Percentiles rank a stretch among this genome's conserved stretches.
These are phyloP conservation scores for Dasyornis broadbenti DNA, from an alignment of 2,113 vertebrate genomes.

Conservation along the genomic window DNA sequence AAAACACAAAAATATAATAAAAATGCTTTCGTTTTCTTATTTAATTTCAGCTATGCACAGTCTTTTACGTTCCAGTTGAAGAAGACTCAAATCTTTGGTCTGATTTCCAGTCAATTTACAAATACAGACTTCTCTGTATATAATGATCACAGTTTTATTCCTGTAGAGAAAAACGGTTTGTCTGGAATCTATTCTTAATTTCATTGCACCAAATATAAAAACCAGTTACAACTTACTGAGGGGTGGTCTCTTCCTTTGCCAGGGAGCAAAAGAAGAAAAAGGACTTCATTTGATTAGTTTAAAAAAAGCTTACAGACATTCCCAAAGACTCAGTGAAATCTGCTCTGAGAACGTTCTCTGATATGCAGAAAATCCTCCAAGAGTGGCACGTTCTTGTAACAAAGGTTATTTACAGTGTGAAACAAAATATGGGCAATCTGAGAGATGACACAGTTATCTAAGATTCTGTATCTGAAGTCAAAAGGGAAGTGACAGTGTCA, in stretches of 20 bases:
- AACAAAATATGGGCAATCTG: not conserved
- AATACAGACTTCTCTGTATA: not conserved
- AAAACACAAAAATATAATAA: not conserved
- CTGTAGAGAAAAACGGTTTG: not conserved
- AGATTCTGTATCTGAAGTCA: not conserved
- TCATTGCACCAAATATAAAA: not conserved
- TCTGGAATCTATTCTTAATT: constrained; percentile 23
- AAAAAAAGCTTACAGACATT: not conserved
- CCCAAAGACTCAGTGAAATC: not conserved
- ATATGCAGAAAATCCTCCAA: not conserved
- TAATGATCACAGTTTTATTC: not conserved
- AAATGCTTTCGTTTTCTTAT: not conserved
- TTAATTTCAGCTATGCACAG: not conserved
- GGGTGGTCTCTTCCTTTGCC: constrained; percentile 16
- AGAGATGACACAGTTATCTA: not conserved
- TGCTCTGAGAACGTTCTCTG: not conserved
- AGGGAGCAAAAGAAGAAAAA: not conserved
- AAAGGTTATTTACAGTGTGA: not conserved
- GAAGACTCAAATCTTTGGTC: not conserved
- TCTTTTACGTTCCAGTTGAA: not conserved
- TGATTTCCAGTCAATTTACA: not conserved
- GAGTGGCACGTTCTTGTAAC: not conserved
- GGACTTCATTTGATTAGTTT: not conserved
- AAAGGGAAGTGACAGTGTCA: not conserved
- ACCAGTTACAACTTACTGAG: not conserved